Base-by-base conservation (phyloP, 2,113 vertebrate species). In the Microcebus jonahi region DNA sequence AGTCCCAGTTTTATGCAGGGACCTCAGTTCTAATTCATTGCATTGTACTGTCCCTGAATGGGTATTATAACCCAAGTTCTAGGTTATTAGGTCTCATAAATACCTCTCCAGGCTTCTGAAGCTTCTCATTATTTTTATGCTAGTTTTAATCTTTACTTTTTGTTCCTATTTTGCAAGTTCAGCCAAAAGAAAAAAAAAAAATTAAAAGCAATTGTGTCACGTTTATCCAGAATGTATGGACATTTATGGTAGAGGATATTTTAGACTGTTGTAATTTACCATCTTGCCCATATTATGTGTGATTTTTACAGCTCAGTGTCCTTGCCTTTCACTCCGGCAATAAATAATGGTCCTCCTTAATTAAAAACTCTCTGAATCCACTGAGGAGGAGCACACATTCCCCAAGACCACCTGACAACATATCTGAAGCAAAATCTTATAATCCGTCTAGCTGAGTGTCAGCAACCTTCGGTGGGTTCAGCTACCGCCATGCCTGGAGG, bases 381-480 rank as follows among this genome's bases (percentile, higher is more conserved):
- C 17, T 5, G 2, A 61, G 20, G 77, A 53, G 18, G 17, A 75
- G 53, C 6, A 2, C 13, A 2, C 18, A 1, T 12, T 55, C 12
- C 6, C 29, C 13, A 4, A 57, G 63, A 34, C 34, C 53, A 42
- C 55, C 4, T 39, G 70, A 39, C 59, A 61, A n/a, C 31, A 31
- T 27, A 27, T 34, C 13, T 7, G 18, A 48, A 83, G 36, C 34
- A 36, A 68, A 79, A 61, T 17, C 45, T 31, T 34, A 13, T 0
- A 2, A 23, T n/a, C n/a, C 8, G 4, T 8, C 29, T 0, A 48
- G n/a, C 4, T 15, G 5, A n/a, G 18, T 0, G 10, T 45, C 50
- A 21, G 61, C 27, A 6, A 3, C 8, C 39, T 13, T 27, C 0
- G 0, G 13, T 21, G 20, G 18, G 4, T 12, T 68, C 6, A 12